Evolutionary conservation across 64 coral and sea anemone species (phyloP).

Genomic region (Dendronephthya gigantea): DNA sequence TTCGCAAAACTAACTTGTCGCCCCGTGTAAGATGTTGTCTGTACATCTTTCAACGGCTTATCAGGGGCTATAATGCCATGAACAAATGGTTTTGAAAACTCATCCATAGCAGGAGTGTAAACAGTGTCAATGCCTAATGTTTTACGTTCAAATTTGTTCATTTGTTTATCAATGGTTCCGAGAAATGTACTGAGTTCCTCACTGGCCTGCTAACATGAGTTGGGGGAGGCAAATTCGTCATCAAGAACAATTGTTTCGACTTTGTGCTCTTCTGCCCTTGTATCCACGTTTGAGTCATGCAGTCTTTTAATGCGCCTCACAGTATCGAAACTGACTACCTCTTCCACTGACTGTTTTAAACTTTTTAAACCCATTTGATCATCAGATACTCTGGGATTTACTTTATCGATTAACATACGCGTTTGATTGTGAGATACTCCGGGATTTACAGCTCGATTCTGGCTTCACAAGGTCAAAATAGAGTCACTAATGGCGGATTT

Average conservation of each 20-base stretch:
- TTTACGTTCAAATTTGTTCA: slow-evolving; percentile 19
- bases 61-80: background rate
- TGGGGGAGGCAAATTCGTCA: background rate
- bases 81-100: slow-evolving; percentile 24
- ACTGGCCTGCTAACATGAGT: background rate
- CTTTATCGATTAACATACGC: background rate
- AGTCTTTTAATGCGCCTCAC: background rate
- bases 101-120: slow-evolving; percentile 15
- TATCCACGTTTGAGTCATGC: background rate
- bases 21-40: too few species aligned
- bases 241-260: background rate
- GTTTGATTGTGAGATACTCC: slow-evolving; percentile 14
- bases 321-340: too few species aligned
- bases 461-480: background rate
- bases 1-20: too few species aligned
- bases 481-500: background rate
- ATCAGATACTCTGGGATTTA: background rate
- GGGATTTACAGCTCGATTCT: background rate
- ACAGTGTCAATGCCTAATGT: slow-evolving; percentile 2
- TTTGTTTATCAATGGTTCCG: background rate
- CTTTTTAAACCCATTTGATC: background rate
- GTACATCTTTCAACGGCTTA: background rate
- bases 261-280: background rate
- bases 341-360: background rate
- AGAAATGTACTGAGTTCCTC: background rate